Evolutionary conservation across 2,888 invertebrate species (phyloP).

Genomic region (Rotaria magnacalcarata): DNA sequence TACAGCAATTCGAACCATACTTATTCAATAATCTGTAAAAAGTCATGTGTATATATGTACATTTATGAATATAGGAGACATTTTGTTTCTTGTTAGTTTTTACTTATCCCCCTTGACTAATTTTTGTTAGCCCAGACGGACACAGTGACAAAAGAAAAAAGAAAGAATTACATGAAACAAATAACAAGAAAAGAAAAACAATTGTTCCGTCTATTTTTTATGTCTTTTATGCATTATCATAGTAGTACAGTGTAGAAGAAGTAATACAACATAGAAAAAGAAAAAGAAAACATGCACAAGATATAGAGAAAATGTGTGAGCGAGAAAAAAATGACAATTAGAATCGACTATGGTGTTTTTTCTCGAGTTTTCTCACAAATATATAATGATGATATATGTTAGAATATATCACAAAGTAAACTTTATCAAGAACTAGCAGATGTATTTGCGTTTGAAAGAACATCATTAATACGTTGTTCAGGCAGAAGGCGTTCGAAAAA

Average conservation of each 20-base stretch:
- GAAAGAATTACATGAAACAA: conserved; percentile 12
- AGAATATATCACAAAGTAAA: not conserved
- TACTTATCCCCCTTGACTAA: not conserved
- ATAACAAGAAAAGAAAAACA: conserved; percentile 11
- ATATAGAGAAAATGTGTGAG: not conserved
- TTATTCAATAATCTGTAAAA: conserved; percentile 49
- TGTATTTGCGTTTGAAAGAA: not conserved
- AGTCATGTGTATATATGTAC: not conserved
- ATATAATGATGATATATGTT: not conserved
- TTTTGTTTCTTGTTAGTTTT: not conserved
- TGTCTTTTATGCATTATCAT: conserved; percentile 15
- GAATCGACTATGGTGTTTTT: not conserved
- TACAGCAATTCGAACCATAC: conserved; percentile 59
- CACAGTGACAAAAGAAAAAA: not conserved
- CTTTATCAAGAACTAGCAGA: conserved; percentile 18
- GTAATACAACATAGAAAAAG: conserved; percentile 5
- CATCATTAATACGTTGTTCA: not conserved
- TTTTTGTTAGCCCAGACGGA: not conserved
- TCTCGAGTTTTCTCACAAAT: not conserved
- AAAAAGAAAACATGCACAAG: conserved; percentile 7
- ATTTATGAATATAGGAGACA: not conserved
- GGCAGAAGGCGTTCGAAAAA: conserved; percentile 40
- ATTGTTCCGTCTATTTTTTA: not conserved
- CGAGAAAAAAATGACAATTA: not conserved
- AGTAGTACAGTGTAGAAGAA: not conserved